Evolutionary conservation across 2,888 invertebrate species (phyloP), one percentile per base, ranked within the genome.

Genomic region (Branchipolynoe longqiensis): DNA sequence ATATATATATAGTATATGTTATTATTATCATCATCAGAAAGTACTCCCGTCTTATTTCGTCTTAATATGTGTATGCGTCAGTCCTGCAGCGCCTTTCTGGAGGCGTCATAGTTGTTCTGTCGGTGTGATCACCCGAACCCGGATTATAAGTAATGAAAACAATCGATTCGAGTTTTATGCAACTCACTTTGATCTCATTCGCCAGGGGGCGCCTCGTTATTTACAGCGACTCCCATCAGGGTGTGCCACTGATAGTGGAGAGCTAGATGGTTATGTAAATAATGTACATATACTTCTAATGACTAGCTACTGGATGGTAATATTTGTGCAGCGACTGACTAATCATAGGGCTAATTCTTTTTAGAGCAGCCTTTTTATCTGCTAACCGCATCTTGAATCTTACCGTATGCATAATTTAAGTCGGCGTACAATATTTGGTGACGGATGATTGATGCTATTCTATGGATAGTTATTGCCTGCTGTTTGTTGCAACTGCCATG

Each of bases 401-500:
- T 2, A 12, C 8, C 3, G 69, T n/a, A 69, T 69, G 69, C 38
- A 33, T 69, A 69, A 69, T 69, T 69, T 69, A 2, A 36, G 6
- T 69, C 2, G 33, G 36, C 36, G 36, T 33, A 33, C 36, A 69
- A 6, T 38, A 69, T 48, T 48, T 48, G 48, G 8, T 8, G 18
- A 48, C 8, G 48, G 8, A 48, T 48, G 48, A 18, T 12, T 48
- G 48, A n/a, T n/a, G n/a, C n/a, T n/a, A n/a, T n/a, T n/a, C n/a
- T n/a, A n/a, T n/a, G n/a, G n/a, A n/a, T n/a, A n/a, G n/a, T n/a
- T n/a, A n/a, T n/a, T n/a, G n/a, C n/a, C n/a, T n/a, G n/a, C n/a
- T n/a, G n/a, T n/a, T n/a, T 69, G 69, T 69, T 69, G 69, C 69
- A 69, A 69, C 69, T 69, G 69, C 69, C 69, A 69, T 33, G 69